Evolutionary conservation across 1,140 invertebrate species (phyloP), one percentile per base, ranked within the genome.

Genomic region (Bombus difficillimus): DNA sequence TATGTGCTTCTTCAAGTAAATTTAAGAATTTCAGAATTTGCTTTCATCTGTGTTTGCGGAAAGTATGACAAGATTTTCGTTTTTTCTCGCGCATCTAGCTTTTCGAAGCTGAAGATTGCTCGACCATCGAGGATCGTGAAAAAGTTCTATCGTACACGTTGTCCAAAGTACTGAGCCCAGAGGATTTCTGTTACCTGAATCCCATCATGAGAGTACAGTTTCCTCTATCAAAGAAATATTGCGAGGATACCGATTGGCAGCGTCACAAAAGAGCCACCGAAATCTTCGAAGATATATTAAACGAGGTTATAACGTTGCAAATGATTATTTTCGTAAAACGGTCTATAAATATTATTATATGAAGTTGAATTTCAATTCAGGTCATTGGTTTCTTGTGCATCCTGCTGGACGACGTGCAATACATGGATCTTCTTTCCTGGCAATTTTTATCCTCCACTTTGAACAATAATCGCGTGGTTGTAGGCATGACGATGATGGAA

Each of bases 131-230:
- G n/a, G 93, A 95, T 66, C 88, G 92, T 25, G 94, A 95, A 86
- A 93, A 89, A 28, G 89, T 88, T 66, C 85, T 96, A 22, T 85
- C 92, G 72, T 73, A 87, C 41, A 92, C 90, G 89, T 86, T 95
- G 32, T 79, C 81, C 73, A 59, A 84, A 10, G 41, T 92, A 57
- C 73, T 95, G 74, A 34, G 85, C 0, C 71, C 90, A 0, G 81
- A 95, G 13, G 87, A 95, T 39, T 89, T 96, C 25, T 94, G 94
- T 72, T 93, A 94, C 9, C 78, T 96, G 0, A 96, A 96, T 85
- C 81, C 81, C 2, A 86, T 96, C 6, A 94, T 96, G 85, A 93
- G 95, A 75, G 93, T 95, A 12, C 90, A 93, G 32, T 96, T 96
- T 57, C 92, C 94, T 22, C 88, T 94, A 43, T 94, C 95, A 0